phyloP scores from a whole-genome alignment of 1,140 invertebrate genomes.

The Bicyclus anynana region DNA sequence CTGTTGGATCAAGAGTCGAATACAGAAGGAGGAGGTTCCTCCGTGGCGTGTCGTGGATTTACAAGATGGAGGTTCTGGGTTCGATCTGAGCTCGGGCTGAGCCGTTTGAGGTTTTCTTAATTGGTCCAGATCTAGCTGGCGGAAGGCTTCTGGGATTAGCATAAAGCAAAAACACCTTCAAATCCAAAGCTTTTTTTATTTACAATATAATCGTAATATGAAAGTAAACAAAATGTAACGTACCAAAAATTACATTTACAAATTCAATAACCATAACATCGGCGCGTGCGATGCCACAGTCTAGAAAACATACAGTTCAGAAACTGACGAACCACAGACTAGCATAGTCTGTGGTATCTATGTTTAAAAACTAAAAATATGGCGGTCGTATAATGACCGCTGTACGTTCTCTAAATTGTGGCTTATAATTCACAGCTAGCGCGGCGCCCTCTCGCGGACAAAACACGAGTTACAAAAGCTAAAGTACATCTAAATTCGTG shows the following conservation, averaged over 20 bases:
- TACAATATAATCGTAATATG: conserved; percentile 73
- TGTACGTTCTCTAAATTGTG: not conserved
- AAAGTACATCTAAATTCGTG: conserved; percentile 43
- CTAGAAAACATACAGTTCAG: not conserved
- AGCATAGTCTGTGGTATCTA: too few relatives aligned
- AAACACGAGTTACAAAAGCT: conserved; percentile 57
- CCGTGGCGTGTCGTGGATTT: too few relatives aligned
- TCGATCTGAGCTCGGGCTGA: too few relatives aligned
- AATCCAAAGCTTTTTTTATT: conserved; percentile 74
- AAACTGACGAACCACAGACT: not conserved
- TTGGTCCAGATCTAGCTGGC: too few relatives aligned
- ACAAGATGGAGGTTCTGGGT: too few relatives aligned
- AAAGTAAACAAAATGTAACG: conserved; percentile 75
- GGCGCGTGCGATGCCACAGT: conserved; percentile 18
- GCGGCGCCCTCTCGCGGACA: conserved; percentile 5
- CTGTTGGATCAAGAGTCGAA: too few relatives aligned
- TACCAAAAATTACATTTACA: conserved; percentile 68
- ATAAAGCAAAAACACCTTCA: conserved; percentile 43
- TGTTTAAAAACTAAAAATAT: too few relatives aligned
- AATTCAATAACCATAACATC: conserved; percentile 51
- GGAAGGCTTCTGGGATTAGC: too few relatives aligned
- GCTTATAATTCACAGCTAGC: not conserved
- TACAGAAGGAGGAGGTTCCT: too few relatives aligned
- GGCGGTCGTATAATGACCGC: not conserved
- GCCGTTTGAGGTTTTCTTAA: too few relatives aligned